Conservation (phyloP, 2,797 vertebrate species). For the Acanthopagrus latus region DNA sequence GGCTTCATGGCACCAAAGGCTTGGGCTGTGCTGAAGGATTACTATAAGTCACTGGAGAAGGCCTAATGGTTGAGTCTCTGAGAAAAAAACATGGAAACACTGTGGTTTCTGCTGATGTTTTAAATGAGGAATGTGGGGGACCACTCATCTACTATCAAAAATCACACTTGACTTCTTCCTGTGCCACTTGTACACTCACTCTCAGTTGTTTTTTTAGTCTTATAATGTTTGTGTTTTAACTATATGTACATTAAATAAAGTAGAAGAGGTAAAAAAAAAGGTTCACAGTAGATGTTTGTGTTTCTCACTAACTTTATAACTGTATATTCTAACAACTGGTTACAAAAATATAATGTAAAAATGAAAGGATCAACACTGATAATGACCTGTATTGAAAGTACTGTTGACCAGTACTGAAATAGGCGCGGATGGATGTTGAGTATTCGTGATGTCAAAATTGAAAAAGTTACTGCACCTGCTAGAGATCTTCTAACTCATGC, state of each 20-base stretch:
- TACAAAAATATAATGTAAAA: slow-evolving; percentile 17
- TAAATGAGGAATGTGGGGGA: slow-evolving; percentile 79
- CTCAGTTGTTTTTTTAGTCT: slow-evolving; percentile 80
- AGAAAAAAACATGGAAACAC: slow-evolving; percentile 23
- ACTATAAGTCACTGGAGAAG: slow-evolving; percentile 96
- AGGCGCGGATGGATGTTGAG: slow-evolving; percentile 32
- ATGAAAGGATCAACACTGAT: slow-evolving; percentile 10
- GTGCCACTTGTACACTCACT: slow-evolving; percentile 57
- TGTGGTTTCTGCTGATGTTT: slow-evolving; percentile 65
- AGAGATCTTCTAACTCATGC: slow-evolving; percentile 11
- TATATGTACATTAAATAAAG: slow-evolving; percentile 29
- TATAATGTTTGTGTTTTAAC: slow-evolving; percentile 79
- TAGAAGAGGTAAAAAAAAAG: background rate
- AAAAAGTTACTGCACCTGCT: slow-evolving; percentile 20
- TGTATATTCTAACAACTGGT: slow-evolving; percentile 33
- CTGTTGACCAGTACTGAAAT: slow-evolving; percentile 75
- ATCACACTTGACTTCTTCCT: slow-evolving; percentile 48
- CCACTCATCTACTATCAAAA: slow-evolving; percentile 79
- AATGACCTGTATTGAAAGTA: slow-evolving; percentile 33
- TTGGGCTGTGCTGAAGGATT: slow-evolving; percentile 95
- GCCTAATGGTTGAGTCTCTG: slow-evolving; percentile 77
- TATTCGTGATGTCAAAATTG: slow-evolving; percentile 23
- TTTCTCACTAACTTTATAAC: slow-evolving; percentile 49
- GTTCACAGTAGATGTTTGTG: slow-evolving; percentile 32
- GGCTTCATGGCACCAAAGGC: slow-evolving; percentile 98